Percentiles rank a stretch among this genome's conserved stretches.
phyloP scores from a whole-genome alignment of 2,888 invertebrate species.

The Drosophila acutilabella region DNA sequence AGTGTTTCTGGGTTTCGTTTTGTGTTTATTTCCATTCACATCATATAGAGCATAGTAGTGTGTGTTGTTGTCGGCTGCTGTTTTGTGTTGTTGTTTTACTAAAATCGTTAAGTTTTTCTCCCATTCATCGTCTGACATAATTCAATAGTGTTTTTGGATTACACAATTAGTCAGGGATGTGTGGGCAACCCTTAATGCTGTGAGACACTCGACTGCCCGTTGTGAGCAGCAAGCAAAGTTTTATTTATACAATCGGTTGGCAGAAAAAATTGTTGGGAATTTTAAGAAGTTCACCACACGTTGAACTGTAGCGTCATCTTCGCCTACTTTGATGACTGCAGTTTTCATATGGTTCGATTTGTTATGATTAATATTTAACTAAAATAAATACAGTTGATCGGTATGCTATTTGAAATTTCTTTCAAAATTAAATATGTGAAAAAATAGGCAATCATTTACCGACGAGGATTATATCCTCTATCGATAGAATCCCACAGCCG shows the following conservation, averaged over 20 bases:
- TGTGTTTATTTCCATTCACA: neutral
- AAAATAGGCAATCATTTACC: slow-evolving; percentile 7
- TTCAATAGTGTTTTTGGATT: slow-evolving; percentile 6
- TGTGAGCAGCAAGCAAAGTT: neutral
- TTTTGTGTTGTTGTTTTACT: no score
- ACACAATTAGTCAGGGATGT: slow-evolving; percentile 38
- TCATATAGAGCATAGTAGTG: neutral
- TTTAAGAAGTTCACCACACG: slow-evolving; percentile 4
- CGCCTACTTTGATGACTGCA: neutral
- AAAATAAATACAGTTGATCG: no score
- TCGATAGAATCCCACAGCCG: slow-evolving; percentile 1
- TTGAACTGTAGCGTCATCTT: neutral
- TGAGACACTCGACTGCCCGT: slow-evolving; percentile 39
- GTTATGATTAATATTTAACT: no score
- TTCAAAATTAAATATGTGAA: no score
- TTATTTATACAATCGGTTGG: slow-evolving; percentile 7
- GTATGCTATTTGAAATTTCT: no score
- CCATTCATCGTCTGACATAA: no score
- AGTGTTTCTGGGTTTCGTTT: neutral
- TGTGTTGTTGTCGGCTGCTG: no score
- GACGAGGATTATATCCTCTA: neutral
- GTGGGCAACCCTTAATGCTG: slow-evolving; percentile 45
- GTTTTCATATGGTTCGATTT: no score
- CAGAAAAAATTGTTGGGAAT: slow-evolving; percentile 44
- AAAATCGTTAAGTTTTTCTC: no score